Evolutionary conservation across 2,888 invertebrate species (phyloP).

Genomic region (Temnothorax ravouxi): DNA sequence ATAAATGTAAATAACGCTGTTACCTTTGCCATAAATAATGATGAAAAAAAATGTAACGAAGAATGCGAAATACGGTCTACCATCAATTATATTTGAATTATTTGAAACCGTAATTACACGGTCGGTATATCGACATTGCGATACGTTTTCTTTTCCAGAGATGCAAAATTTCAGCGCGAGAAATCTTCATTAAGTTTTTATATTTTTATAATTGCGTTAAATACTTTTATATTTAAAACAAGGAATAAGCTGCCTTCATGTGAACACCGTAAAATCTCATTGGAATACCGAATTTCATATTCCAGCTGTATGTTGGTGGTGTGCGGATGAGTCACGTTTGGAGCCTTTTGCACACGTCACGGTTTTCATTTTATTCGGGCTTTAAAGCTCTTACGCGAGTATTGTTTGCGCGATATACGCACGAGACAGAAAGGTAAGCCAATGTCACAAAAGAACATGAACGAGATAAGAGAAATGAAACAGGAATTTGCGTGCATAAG

Average conservation of each 20-base stretch:
- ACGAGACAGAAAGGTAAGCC: constrained; percentile 1
- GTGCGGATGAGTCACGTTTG: constrained; percentile 20
- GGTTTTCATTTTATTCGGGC: constrained; percentile 29
- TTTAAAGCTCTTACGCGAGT: constrained; percentile 30
- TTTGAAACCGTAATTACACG: not conserved
- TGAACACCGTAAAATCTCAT: not conserved
- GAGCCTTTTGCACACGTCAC: constrained; percentile 4
- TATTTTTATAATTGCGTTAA: too few species aligned
- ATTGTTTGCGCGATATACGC: constrained; percentile 24
- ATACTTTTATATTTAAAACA: not conserved
- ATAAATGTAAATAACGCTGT: not conserved
- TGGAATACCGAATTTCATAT: constrained; percentile 25
- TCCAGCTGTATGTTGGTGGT: not conserved
- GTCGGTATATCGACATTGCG: not conserved
- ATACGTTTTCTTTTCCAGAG: not conserved
- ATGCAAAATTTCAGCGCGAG: not conserved
- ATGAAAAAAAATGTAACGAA: constrained; percentile 2
- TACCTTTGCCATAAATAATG: constrained; percentile 11
- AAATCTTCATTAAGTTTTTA: not conserved
- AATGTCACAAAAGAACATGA: constrained; percentile 14
- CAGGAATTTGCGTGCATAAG: not conserved
- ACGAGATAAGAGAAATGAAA: not conserved
- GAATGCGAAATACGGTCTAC: not conserved
- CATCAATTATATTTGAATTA: too few species aligned
- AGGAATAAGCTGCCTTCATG: not conserved